Evolutionary conservation across 2,113 vertebrate genomes (phyloP).

Genomic region (Turnix velox): DNA sequence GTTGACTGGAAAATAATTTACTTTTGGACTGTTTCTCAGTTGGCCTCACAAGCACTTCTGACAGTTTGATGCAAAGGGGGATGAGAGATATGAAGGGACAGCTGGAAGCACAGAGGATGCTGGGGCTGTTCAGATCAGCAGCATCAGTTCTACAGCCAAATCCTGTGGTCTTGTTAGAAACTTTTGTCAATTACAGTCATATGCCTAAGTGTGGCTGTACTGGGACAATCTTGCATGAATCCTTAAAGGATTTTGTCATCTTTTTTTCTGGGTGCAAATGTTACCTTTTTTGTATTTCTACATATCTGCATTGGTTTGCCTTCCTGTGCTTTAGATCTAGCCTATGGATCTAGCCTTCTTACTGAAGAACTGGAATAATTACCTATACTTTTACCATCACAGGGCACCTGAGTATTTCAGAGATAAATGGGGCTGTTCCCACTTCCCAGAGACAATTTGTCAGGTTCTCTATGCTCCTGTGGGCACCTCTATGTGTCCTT

Average conservation of each 20-base stretch:
- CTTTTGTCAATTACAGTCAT: neutral
- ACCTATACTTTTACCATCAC: neutral
- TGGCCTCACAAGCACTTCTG: neutral
- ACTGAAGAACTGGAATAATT: neutral
- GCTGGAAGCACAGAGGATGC: neutral
- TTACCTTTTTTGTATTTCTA: neutral
- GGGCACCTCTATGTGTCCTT: rapidly evolving
- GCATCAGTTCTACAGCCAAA: neutral
- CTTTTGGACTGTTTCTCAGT: neutral
- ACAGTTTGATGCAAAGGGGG: neutral
- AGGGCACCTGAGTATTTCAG: neutral
- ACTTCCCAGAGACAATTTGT: neutral
- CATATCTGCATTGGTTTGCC: neutral
- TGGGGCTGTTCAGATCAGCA: neutral
- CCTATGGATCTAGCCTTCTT: neutral
- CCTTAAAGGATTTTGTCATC: neutral
- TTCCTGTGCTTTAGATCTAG: neutral
- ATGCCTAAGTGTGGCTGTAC: neutral
- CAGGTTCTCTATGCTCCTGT: neutral
- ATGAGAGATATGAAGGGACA: neutral
- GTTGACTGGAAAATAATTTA: slow-evolving; percentile 12
- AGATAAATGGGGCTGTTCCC: neutral
- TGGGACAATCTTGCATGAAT: neutral
- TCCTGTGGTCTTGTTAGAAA: neutral
- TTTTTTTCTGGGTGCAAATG: neutral